phyloP scores from a whole-genome alignment of 2,113 vertebrate genomes.

The Dolichotis patagonum region DNA sequence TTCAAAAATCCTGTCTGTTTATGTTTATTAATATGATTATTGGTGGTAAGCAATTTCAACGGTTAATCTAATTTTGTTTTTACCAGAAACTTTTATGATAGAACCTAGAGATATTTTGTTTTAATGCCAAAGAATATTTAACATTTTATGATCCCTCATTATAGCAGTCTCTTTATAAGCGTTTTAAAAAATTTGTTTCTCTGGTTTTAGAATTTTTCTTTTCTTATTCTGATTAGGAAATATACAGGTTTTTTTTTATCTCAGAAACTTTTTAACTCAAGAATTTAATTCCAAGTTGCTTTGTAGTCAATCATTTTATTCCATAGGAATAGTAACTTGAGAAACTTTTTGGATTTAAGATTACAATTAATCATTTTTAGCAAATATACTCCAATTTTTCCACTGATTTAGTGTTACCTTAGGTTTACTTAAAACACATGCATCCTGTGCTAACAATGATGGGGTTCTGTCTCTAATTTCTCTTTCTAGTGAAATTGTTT shows the following conservation, averaged over 20 bases:
- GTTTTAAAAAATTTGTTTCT: slow-evolving; percentile 42
- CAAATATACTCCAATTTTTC: neutral
- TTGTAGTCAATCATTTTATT: neutral
- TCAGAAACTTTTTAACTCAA: neutral
- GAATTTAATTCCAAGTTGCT: slow-evolving; percentile 8
- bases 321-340: neutral
- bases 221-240: slow-evolving; percentile 54
- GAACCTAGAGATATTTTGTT: neutral
- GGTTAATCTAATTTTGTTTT: slow-evolving; percentile 31
- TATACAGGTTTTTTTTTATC: neutral
- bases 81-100: slow-evolving; percentile 32
- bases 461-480: slow-evolving; percentile 67
- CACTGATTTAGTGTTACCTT: neutral
- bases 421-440: neutral
- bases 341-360: neutral
- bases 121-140: slow-evolving; percentile 16
- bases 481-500: slow-evolving; percentile 95
- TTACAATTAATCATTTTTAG: slow-evolving; percentile 15
- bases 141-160: neutral
- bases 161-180: slow-evolving; percentile 54
- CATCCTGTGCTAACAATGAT: neutral
- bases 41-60: neutral
- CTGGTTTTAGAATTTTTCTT: slow-evolving; percentile 34
- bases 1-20: slow-evolving; percentile 27
- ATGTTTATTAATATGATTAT: slow-evolving; percentile 1